Evolutionary conservation across 2,113 vertebrate genomes (phyloP), one percentile per base, ranked within the genome.

Genomic region (Nyctibius bracteatus): DNA sequence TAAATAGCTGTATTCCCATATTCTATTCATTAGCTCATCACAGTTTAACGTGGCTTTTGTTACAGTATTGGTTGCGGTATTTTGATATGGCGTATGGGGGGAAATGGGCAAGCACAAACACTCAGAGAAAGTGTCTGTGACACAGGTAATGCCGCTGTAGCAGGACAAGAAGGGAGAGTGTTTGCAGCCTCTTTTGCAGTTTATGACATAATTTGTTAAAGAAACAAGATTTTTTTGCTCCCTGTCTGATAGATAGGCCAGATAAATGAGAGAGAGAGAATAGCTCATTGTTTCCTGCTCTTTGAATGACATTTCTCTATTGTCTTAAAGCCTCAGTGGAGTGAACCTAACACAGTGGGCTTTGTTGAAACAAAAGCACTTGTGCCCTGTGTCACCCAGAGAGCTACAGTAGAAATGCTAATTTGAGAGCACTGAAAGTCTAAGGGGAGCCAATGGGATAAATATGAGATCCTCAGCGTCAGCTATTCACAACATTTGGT

Each of bases 341-440:
- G 75, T 96, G 90, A 96, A 95, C 72, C 91, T 91, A 87, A 92
- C 77, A 97, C 73, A 81, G 70, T 65, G 62, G 80, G 92, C 89
- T 97, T 96, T 97, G 95, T 96, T 88, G 90, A 90, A 96, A 97
- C 86, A 94, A 96, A 96, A 91, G 85, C 88, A 91, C 83, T 96
- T 92, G 90, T 96, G 81, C 84, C 73, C 35, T 17, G 1, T 81
- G 82, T 92, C 93, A 96, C 90, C 41, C 27, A 43, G 86, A 88
- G 79, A 82, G 39, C 75, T 79, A 24, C 73, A 49, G 61, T 92
- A 67, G 86, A 92, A 96, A 94, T 95, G 89, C 82, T 94, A 88
- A 95, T 97, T 94, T 85, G 37, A 33, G 92, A 52, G 66, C 41
- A 63, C 41, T 77, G 58, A 12, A 77, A 90, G 52, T 67, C 49